Conservation (phyloP, 2,797 vertebrate species). For the Sphenodon punctatus region DNA sequence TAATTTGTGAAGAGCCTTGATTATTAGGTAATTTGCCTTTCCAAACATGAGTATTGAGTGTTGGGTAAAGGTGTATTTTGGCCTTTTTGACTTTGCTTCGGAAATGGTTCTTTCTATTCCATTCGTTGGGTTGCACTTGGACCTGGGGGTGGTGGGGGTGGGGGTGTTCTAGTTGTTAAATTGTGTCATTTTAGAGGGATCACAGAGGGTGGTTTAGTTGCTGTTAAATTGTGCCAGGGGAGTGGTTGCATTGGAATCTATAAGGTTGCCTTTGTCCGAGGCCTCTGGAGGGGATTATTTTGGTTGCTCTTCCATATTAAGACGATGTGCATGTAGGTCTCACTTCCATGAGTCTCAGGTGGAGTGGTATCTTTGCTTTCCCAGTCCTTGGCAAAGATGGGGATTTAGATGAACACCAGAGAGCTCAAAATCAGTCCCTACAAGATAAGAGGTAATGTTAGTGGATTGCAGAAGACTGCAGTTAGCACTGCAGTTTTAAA, state of each 20-base stretch:
- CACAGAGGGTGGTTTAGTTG: too few relatives aligned
- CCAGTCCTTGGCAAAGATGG: neutral
- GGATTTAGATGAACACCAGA: neutral
- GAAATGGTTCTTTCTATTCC: too few relatives aligned
- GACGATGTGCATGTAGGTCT: too few relatives aligned
- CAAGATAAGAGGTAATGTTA: neutral
- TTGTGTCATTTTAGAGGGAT: too few relatives aligned
- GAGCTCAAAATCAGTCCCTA: fast-evolving
- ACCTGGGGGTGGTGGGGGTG: too few relatives aligned
- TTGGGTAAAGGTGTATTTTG: too few relatives aligned
- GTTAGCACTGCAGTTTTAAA: fast-evolving
- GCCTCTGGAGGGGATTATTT: neutral
- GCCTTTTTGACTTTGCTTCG: too few relatives aligned
- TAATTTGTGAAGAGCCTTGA: too few relatives aligned
- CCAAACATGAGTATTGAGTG: too few relatives aligned
- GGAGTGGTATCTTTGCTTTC: neutral
- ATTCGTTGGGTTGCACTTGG: too few relatives aligned
- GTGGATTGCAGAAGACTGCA: neutral
- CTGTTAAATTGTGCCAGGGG: neutral
- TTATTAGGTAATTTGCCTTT: too few relatives aligned
- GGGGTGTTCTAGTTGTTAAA: too few relatives aligned
- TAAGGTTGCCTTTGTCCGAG: neutral
- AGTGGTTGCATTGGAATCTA: neutral
- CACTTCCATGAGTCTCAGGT: neutral
- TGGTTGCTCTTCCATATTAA: neutral